Conservation (phyloP, 2,888 invertebrate species). For the Rapana venosa region DNA sequence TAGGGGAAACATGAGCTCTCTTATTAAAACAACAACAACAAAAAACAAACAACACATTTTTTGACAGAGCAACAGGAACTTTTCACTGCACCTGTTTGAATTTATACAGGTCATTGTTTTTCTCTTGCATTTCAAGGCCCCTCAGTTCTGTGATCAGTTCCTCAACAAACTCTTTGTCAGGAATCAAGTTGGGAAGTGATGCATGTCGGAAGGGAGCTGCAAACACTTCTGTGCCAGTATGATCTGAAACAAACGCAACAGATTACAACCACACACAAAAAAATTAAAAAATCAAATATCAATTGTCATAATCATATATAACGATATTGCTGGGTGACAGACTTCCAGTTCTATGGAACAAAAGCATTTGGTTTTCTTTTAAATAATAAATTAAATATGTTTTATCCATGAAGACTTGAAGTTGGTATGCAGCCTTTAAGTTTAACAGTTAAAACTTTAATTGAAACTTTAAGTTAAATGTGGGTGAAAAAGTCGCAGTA, state of each 20-base stretch:
- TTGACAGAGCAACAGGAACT: too few relatives aligned
- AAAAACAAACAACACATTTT: too few relatives aligned
- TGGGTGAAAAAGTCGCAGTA: too few relatives aligned
- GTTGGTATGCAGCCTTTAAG: too few relatives aligned
- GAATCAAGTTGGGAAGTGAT: constrained; percentile 68
- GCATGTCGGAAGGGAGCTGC: constrained; percentile 73
- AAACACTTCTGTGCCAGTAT: constrained; percentile 48
- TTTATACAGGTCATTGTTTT: constrained; percentile 92
- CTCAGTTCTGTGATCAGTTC: constrained; percentile 74
- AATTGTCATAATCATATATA: too few relatives aligned
- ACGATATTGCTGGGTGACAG: not conserved
- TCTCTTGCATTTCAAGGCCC: constrained; percentile 83
- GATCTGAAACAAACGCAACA: constrained; percentile 44
- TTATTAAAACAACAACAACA: too few relatives aligned
- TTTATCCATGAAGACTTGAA: too few relatives aligned
- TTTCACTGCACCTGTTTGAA: constrained; percentile 84
- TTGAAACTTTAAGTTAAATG: too few relatives aligned
- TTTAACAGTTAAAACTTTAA: too few relatives aligned
- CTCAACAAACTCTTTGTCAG: constrained; percentile 67
- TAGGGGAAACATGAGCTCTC: too few relatives aligned
- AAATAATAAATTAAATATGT: not conserved
- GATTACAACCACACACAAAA: too few relatives aligned
- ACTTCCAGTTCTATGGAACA: not conserved
- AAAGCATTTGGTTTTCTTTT: not conserved
- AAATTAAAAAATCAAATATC: too few relatives aligned